Conservation (phyloP, 2,797 vertebrate species). For the Pangasius sanitwongsei region DNA sequence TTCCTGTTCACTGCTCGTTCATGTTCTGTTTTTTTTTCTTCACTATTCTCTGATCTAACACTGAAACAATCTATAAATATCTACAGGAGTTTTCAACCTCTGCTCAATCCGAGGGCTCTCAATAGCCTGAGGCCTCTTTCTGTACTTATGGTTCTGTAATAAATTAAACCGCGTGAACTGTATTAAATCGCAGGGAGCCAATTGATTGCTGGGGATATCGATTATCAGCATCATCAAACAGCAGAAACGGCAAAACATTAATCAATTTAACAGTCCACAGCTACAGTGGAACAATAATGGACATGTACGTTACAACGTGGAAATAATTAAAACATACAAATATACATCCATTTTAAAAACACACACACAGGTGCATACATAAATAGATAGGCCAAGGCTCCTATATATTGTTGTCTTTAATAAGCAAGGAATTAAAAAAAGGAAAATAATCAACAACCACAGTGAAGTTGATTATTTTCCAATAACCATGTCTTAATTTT, state of each 20-base stretch:
- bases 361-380: background rate
- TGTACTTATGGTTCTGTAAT: background rate
- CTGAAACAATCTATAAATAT: constrained; percentile 9
- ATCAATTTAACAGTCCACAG: constrained; percentile 4
- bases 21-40: background rate
- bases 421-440: background rate
- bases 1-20: constrained; percentile 17
- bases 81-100: background rate
- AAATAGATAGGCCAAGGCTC: background rate
- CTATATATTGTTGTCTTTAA: no score
- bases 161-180: background rate
- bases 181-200: background rate
- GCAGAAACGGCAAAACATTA: constrained; percentile 1
- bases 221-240: background rate
- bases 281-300: background rate
- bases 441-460: background rate
- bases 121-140: background rate
- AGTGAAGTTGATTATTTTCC: background rate
- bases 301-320: no score
- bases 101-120: background rate
- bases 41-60: background rate
- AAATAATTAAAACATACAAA: constrained; percentile 8
- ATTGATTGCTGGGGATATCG: background rate
- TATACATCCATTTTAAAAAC: background rate
- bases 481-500: background rate